Evolutionary conservation across 2,113 vertebrate species (phyloP).

Genomic region (Cynocephalus volans): DNA sequence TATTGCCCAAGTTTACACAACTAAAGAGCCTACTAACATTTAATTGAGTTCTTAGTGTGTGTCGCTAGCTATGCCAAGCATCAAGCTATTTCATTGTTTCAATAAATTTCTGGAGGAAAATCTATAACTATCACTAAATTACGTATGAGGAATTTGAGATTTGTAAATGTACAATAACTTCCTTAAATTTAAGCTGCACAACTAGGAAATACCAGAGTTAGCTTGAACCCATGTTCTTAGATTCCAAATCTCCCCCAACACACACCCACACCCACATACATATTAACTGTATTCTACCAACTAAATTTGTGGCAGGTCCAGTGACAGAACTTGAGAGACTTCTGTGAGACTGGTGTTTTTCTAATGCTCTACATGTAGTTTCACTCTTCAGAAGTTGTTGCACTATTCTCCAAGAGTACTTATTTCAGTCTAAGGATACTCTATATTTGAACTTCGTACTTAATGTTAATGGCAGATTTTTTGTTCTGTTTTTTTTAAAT

Average conservation of each 20-base stretch:
- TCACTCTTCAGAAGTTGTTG: not conserved
- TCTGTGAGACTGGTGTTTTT: not conserved
- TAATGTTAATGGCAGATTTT: not conserved
- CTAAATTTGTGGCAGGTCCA: not conserved
- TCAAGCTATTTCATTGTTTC: not conserved
- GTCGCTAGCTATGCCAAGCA: not conserved
- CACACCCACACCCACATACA: not conserved
- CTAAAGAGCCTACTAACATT: not conserved
- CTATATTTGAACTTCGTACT: conserved; percentile 29
- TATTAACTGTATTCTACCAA: not conserved
- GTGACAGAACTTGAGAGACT: not conserved
- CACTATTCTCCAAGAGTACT: not conserved
- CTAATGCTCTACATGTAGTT: not conserved
- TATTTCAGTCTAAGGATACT: conserved; percentile 17
- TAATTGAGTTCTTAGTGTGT: not conserved
- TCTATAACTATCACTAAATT: not conserved
- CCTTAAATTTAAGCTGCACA: not conserved
- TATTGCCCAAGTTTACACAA: not conserved
- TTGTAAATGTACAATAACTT: conserved; percentile 9
- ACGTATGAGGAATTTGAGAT: not conserved
- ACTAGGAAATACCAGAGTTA: not conserved
- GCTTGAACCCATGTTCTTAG: not conserved
- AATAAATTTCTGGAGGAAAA: not conserved
- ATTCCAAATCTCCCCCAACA: not conserved
- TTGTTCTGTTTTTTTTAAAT: not conserved